A percentile compares a stretch with the other conserved stretches of the same genome.
Evolutionary conservation across 2,888 invertebrate species (phyloP).

Genomic region (Hirudinaria manillensis): DNA sequence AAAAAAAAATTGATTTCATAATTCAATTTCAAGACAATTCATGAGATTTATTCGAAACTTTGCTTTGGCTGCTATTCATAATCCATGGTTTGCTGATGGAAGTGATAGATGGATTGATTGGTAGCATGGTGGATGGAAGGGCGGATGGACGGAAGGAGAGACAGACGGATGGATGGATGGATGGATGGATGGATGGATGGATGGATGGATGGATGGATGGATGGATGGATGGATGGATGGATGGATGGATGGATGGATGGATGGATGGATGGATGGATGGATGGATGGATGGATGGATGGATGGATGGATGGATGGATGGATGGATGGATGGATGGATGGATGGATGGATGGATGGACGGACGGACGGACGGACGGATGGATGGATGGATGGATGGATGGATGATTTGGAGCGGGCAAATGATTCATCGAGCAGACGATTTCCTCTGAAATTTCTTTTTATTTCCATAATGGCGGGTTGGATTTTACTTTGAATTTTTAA

Average conservation of each 20-base stretch:
- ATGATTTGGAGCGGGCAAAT: too few species aligned
- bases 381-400: too few species aligned
- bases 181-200: slow-evolving; percentile 18
- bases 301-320: slow-evolving; percentile 15
- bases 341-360: background rate
- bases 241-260: slow-evolving; percentile 15
- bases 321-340: background rate
- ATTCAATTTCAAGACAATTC: too few species aligned
- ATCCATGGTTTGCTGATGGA: background rate
- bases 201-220: slow-evolving; percentile 8
- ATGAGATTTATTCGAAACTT: too few species aligned
- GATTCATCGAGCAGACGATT: too few species aligned
- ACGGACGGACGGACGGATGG: background rate
- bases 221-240: slow-evolving; percentile 1
- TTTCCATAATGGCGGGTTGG: too few species aligned
- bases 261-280: slow-evolving; percentile 1
- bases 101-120: slow-evolving; percentile 12
- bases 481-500: too few species aligned
- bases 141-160: background rate
- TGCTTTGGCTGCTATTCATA: too few species aligned
- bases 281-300: slow-evolving; percentile 19
- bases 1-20: too few species aligned
- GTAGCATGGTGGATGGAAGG: background rate
- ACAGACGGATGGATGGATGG: too few species aligned
- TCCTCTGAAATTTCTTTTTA: too few species aligned